Base-by-base conservation (phyloP, 2,888 invertebrate species). In the Cosmia pyralina region DNA sequence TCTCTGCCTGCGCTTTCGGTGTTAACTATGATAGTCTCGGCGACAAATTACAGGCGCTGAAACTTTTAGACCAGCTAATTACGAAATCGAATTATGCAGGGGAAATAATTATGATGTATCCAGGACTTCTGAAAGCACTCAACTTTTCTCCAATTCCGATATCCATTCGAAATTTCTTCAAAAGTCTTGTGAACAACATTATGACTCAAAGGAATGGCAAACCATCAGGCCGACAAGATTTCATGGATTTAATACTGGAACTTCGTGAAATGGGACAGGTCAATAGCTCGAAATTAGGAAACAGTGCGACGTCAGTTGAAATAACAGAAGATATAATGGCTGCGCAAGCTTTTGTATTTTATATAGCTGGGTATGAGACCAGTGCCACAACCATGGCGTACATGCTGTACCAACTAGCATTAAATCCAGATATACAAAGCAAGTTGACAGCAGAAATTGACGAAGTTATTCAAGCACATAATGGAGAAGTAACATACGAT, bases 341-440 rank as follows among this genome's bases (percentile, higher is more conserved):
- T 1, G 93, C 95, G 0, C 95, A 96, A 81, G 92, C 93, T 2
- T 93, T 95, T 79, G 87, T 95, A 13, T 95, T 96, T 80, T 95
- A 94, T 73, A 83, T 90, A 2, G 96, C 92, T 10, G 96, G 96
- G 0, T 96, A 93, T 78, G 96, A 96, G 81, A 95, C 96, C 2
- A 93, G 92, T 53, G 93, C 96, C 0, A 92, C 94, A 0, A 92
- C 94, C 0, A 88, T 95, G 80, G 75, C 92, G 3, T 94, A 91
- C 60, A 77, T 92, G 64, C 28, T 82, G 15, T 76, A 82, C 53
- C 67, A 83, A 28, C 38, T 82, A 41, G 72, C 82, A 1, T 41
- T 84, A 8, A 90, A 95, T 80, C 92, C 88, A 19, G 87, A 93
- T 3, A 79, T 95, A 0, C 96, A 96, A 85, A 88, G 91, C 0